phyloP scores from a whole-genome alignment of 2,113 vertebrate genomes.

The Ptilonorhynchus violaceus region DNA sequence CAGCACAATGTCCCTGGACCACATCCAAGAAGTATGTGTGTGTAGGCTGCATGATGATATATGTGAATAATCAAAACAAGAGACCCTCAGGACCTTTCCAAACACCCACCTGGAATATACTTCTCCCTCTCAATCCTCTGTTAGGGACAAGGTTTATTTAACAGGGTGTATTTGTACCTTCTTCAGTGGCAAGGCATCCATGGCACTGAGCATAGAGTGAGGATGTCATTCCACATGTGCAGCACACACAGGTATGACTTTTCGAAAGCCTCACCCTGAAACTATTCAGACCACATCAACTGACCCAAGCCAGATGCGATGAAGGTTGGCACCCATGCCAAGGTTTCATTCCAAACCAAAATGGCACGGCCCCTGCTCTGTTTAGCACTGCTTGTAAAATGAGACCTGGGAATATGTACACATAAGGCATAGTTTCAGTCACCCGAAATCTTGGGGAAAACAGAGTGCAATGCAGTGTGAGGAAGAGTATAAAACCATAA shows the following conservation, averaged over 20 bases:
- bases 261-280: neutral
- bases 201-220: fast-evolving
- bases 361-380: neutral
- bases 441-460: neutral
- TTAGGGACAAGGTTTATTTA: neutral
- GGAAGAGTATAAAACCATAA: neutral
- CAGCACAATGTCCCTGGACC: neutral
- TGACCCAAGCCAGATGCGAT: neutral
- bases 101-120: neutral
- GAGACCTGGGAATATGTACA: neutral
- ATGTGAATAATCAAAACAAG: neutral
- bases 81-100: neutral
- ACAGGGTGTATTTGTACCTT: neutral
- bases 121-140: neutral
- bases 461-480: neutral
- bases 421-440: neutral
- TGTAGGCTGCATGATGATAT: neutral
- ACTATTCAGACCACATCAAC: neutral
- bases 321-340: neutral
- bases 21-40: neutral
- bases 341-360: neutral
- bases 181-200: neutral
- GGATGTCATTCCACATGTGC: neutral
- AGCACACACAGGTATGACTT: neutral
- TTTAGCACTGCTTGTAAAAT: neutral